These are phyloP conservation scores for Haplochromis burtoni DNA, from an alignment of 2,113 vertebrate species.

Conservation along the genomic window DNA sequence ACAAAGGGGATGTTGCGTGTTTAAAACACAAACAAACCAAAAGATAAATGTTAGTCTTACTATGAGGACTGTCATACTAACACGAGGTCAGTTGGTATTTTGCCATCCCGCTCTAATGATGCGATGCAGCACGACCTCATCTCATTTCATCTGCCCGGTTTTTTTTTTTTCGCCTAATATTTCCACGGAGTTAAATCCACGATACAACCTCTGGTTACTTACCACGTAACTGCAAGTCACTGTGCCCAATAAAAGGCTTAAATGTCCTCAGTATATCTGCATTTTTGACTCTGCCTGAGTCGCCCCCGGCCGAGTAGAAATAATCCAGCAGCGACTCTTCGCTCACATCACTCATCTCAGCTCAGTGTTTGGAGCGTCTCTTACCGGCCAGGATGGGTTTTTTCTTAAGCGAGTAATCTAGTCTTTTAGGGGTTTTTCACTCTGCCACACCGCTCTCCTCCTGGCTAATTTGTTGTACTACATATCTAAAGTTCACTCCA, in stretches of 20 bases:
- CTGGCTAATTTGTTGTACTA: slow-evolving; percentile 54
- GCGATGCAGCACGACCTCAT: neutral
- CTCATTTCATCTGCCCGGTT: neutral
- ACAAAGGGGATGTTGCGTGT: neutral
- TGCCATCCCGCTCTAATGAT: neutral
- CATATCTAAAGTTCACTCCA: slow-evolving; percentile 66
- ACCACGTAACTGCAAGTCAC: slow-evolving; percentile 69
- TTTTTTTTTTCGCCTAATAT: neutral
- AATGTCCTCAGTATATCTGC: slow-evolving; percentile 68
- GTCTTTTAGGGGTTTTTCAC: neutral
- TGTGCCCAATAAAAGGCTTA: slow-evolving; percentile 72
- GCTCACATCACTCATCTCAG: slow-evolving; percentile 64
- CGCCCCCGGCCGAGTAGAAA: slow-evolving; percentile 60
- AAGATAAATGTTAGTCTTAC: neutral
- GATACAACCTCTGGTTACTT: slow-evolving; percentile 23
- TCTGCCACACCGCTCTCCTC: neutral
- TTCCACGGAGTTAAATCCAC: neutral
- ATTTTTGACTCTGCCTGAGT: slow-evolving; percentile 64
- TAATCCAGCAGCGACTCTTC: slow-evolving; percentile 72
- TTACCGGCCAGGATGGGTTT: neutral
- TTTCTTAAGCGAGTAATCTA: neutral
- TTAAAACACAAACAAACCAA: neutral
- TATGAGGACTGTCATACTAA: neutral
- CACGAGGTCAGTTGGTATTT: neutral
- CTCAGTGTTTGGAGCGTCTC: neutral